phyloP scores from a whole-genome alignment of 2,113 vertebrate species.

The Lepus timidus region DNA sequence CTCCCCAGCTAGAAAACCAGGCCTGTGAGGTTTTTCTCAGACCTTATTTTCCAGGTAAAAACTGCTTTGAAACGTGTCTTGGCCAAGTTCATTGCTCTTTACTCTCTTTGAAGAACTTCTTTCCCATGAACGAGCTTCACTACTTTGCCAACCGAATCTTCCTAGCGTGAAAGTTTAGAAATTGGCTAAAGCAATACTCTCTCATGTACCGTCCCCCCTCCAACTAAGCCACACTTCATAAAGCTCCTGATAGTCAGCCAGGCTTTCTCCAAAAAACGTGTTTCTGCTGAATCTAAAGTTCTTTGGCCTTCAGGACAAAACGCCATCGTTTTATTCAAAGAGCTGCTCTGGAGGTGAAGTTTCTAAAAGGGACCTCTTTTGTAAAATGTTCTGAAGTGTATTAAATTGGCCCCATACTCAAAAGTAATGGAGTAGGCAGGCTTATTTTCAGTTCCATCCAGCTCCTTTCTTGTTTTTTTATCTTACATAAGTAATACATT shows the following conservation, averaged over 20 bases:
- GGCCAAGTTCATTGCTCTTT: not conserved
- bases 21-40: not conserved
- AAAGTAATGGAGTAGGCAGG: not conserved
- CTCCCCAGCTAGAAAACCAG: not conserved
- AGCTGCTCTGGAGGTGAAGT: slow-evolving; percentile 25
- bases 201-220: not conserved
- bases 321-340: not conserved
- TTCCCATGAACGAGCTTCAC: not conserved
- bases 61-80: not conserved
- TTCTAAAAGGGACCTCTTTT: not conserved
- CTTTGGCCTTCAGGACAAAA: not conserved
- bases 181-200: not conserved
- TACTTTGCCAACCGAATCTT: not conserved
- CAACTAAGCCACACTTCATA: not conserved
- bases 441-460: not conserved
- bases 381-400: not conserved
- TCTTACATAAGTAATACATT: slow-evolving; percentile 37
- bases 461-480: slow-evolving; percentile 1
- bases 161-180: slow-evolving; percentile 44
- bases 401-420: not conserved
- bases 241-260: not conserved
- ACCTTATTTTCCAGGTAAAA: slow-evolving; percentile 9
- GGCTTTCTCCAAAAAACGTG: not conserved
- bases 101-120: not conserved
- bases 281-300: slow-evolving; percentile 6